Evolutionary conservation across 2,113 vertebrate species (phyloP), one percentile per base, ranked within the genome.

Genomic region (Carettochelys insculpta): DNA sequence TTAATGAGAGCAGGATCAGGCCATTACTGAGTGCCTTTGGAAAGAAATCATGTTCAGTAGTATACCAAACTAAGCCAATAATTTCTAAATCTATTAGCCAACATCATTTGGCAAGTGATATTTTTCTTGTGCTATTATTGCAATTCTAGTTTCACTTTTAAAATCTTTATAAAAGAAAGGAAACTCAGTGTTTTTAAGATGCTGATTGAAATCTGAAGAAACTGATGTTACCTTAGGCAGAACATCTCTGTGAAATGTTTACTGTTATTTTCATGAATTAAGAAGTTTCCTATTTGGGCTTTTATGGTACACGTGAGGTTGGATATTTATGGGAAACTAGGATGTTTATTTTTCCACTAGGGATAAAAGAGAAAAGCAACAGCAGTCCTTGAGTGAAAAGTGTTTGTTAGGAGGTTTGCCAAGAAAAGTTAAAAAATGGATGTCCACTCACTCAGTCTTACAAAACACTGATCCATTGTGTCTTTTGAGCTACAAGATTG

Each of bases 161-260:
- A 82, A 1, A 53, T 11, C 6, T 47, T 85, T 80, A 14, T 27
- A n/a, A 38, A 1, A 6, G 6, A 34, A 87, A 82, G 34, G 65
- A 91, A 68, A 75, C 41, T 75, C 3, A 77, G 58, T 27, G 51
- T 2, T 75, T 2, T 47, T 77, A 82, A 25, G 5, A 1, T 22
- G 31, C n/a, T 91, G 81, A 2, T 77, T 81, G 77, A 92, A 87
- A 81, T 17, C 6, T 53, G 45, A 75, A 75, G n/a, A 68, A 68
- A 68, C 19, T 11, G n/a, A 22, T 5, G n/a, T 68, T 68, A 19
- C 17, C 41, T 29, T 45, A 24, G 38, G 14, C 11, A 88, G 80
- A 94, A 87, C 34, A 9, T 22, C 47, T 61, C 29, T 5, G 3
- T 61, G 45, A 52, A 94, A 82, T 71, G n/a, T 71, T 22, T 82